phyloP scores from a whole-genome alignment of 1,140 invertebrate species.

The Nymphalis io region DNA sequence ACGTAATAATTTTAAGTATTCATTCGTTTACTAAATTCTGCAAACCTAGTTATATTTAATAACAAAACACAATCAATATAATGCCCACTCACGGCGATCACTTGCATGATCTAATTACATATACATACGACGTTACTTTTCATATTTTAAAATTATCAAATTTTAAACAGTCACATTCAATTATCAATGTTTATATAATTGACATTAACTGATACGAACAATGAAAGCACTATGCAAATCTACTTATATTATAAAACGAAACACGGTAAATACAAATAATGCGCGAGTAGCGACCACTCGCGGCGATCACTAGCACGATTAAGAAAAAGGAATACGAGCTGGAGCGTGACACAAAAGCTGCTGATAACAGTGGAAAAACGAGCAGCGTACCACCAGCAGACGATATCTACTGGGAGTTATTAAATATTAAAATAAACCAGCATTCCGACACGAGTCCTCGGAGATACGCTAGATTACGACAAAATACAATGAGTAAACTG shows the following conservation, averaged over 20 bases:
- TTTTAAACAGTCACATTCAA: too few relatives aligned
- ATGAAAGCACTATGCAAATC: conserved; percentile 44
- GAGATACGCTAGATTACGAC: conserved; percentile 73
- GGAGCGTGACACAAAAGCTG: conserved; percentile 72
- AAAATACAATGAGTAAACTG: conserved; percentile 70
- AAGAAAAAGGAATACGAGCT: conserved; percentile 44
- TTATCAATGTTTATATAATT: too few relatives aligned
- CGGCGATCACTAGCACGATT: conserved; percentile 62
- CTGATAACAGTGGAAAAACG: conserved; percentile 72
- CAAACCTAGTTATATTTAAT: neutral
- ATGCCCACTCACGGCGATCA: conserved; percentile 54
- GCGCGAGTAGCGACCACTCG: conserved; percentile 47
- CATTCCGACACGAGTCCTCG: conserved; percentile 73
- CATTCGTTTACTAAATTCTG: conserved; percentile 16
- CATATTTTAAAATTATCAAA: too few relatives aligned
- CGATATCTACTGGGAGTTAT: conserved; percentile 75
- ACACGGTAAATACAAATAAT: conserved; percentile 38
- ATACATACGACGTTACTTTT: too few relatives aligned
- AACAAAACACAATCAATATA: conserved; percentile 35
- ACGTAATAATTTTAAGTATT: conserved; percentile 19
- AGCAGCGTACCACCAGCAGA: conserved; percentile 66
- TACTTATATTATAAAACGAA: conserved; percentile 22
- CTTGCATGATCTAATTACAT: too few relatives aligned
- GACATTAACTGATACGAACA: too few relatives aligned
- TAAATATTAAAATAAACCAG: conserved; percentile 80